Base-by-base conservation (phyloP, 2,888 invertebrate species). In the Pyrgus malvae region DNA sequence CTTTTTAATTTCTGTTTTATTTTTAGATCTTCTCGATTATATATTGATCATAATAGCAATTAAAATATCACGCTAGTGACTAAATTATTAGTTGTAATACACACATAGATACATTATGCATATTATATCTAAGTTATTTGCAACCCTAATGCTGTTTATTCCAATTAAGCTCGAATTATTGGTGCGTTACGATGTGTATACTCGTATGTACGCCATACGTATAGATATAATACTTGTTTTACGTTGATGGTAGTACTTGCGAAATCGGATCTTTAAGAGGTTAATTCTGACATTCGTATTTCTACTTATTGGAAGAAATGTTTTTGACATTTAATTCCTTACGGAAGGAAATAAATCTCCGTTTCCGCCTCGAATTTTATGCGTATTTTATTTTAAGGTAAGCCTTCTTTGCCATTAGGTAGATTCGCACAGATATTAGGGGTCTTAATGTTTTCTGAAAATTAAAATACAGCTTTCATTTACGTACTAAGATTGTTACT, bases 101-200 rank as follows among this genome's bases (percentile, higher is more conserved):
- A 42, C 16, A 42, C 27, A 14, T 12, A 7, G 2, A 21, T 33
- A 11, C 5, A 9, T 31, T 44, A 44, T 27, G 27, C 7, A 21
- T 1, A 48, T 16, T 48, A 48, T 37, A 35, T n/a, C 7, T 48
- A 35, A 3, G 19, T 37, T 53, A 53, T 53, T 53, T 53, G 53
- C 53, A 21, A 38, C 44, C 21, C 53, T 53, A 45, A 53, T 45
- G 53, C 53, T 45, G 53, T 53, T 53, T 45, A 53, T 53, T 38
- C 53, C 45, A 51, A 51, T 51, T 44, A 51, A 44, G 51, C 51
- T 44, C 44, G 44, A 44, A 51, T 51, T 51, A 44, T 19, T 37
- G 51, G 25, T 44, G 44, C 51, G 44, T 27, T 37, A 51, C 37
- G n/a, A 37, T 33, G 21, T 17, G 7, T 45, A 33, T n/a, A 46